These are phyloP conservation scores for Leptonema lineaticorne DNA, from an alignment of 1,140 invertebrate species.

Conservation along the genomic window DNA sequence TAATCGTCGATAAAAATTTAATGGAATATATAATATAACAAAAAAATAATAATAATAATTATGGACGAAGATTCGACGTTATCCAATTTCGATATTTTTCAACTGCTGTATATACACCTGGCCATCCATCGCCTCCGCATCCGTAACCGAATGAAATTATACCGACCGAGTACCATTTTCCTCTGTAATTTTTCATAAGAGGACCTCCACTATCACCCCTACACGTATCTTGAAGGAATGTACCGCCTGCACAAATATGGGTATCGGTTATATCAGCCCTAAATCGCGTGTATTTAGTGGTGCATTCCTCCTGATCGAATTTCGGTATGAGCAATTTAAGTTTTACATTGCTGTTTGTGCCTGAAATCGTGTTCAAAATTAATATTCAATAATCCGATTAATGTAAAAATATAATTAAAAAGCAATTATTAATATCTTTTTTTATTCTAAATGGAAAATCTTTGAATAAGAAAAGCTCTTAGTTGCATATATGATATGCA, in stretches of 20 bases:
- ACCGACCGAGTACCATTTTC: slow-evolving; percentile 58
- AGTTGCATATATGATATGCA: too few species aligned
- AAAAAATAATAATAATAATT: too few species aligned
- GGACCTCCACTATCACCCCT: slow-evolving; percentile 77
- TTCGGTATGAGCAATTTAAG: slow-evolving; percentile 59
- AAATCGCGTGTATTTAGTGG: slow-evolving; percentile 49
- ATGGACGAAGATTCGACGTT: slow-evolving; percentile 52
- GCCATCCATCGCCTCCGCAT: slow-evolving; percentile 67
- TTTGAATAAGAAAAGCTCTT: too few species aligned
- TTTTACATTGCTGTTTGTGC: slow-evolving; percentile 57
- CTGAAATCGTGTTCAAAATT: too few species aligned
- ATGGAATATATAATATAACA: too few species aligned
- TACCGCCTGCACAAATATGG: slow-evolving; percentile 69
- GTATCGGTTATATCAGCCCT: slow-evolving; percentile 51
- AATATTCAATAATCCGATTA: too few species aligned
- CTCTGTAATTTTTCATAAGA: slow-evolving; percentile 58
- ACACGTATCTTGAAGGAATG: slow-evolving; percentile 66
- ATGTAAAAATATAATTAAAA: too few species aligned
- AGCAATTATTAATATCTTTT: too few species aligned
- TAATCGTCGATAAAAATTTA: too few species aligned
- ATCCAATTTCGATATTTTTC: slow-evolving; percentile 67
- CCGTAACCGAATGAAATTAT: slow-evolving; percentile 71
- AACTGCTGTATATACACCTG: slow-evolving; percentile 72
- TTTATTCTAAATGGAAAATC: too few species aligned
- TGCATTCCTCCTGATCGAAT: slow-evolving; percentile 53